A percentile compares a stretch with the other conserved stretches of the same genome.
phyloP scores from a whole-genome alignment of 2,888 invertebrate species.

The Parthenolecanium corni region DNA sequence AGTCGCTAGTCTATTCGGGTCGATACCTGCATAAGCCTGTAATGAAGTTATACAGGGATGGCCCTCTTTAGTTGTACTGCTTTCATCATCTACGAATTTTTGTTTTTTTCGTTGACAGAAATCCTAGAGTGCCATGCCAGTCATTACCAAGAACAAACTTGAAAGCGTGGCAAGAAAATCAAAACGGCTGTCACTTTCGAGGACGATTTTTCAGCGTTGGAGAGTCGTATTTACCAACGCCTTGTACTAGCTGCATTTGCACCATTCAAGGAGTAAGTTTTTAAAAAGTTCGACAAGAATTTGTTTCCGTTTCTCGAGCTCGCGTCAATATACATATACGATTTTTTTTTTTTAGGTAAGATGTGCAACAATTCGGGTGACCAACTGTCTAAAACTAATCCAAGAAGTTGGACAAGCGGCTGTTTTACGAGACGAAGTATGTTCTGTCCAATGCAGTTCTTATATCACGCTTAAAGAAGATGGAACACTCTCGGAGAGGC shows the following conservation, averaged over 20 bases:
- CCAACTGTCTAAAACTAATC: conserved; percentile 70
- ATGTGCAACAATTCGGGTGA: conserved; percentile 76
- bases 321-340: neutral
- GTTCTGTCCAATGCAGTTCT: conserved; percentile 65
- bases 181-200: conserved; percentile 57
- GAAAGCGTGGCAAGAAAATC: conserved; percentile 70
- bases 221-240: conserved; percentile 75
- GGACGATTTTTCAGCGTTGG: conserved; percentile 66
- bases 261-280: conserved; percentile 53
- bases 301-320: too few species aligned
- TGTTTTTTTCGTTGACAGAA: conserved; percentile 42
- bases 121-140: conserved; percentile 73
- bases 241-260: conserved; percentile 81
- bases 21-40: too few species aligned
- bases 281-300: neutral
- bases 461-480: conserved; percentile 9
- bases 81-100: too few species aligned
- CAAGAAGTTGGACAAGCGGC: conserved; percentile 74
- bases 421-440: conserved; percentile 73
- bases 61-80: too few species aligned
- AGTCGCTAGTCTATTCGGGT: too few species aligned
- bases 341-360: conserved; percentile 52
- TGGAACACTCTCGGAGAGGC: neutral
- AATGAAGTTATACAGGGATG: too few species aligned
- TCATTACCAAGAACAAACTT: conserved; percentile 70